A percentile compares a stretch with the other conserved stretches of the same genome.
phyloP scores from a whole-genome alignment of 2,888 invertebrate species.

The Dysmachus trigonus region DNA sequence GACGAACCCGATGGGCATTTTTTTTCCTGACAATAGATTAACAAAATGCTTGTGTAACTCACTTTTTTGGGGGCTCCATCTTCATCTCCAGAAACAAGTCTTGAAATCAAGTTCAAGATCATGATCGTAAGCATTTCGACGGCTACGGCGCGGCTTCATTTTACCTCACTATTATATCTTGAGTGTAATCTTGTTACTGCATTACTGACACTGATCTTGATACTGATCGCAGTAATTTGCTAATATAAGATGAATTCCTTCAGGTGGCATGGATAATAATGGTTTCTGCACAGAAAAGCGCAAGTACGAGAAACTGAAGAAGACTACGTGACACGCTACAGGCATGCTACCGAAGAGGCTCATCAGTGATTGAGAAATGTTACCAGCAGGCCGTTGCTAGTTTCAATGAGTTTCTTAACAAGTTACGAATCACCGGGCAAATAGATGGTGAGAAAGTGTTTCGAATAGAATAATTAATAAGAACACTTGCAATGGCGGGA shows the following conservation, averaged over 20 bases:
- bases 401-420: constrained; percentile 6
- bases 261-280: neutral
- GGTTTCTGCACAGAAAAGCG: neutral
- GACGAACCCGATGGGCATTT: neutral
- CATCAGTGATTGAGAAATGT: neutral
- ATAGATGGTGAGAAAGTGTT: constrained; percentile 28
- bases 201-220: constrained; percentile 15
- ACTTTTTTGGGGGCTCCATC: neutral
- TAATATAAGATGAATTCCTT: neutral
- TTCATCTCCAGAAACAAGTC: neutral
- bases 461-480: neutral
- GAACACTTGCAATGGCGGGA: neutral
- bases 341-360: neutral
- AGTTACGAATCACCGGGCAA: neutral
- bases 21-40: neutral
- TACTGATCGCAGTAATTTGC: neutral
- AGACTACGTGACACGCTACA: constrained; percentile 10
- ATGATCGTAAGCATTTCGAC: neutral
- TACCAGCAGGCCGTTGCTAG: neutral
- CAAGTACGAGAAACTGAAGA: neutral
- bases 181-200: neutral
- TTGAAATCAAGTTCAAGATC: constrained; percentile 37
- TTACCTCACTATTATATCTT: neutral
- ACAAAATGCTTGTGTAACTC: constrained; percentile 10
- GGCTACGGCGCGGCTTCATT: neutral